A percentile compares a stretch with the other conserved stretches of the same genome.
phyloP scores from a whole-genome alignment of 2,113 vertebrate genomes.

The Oryzias curvinotus region DNA sequence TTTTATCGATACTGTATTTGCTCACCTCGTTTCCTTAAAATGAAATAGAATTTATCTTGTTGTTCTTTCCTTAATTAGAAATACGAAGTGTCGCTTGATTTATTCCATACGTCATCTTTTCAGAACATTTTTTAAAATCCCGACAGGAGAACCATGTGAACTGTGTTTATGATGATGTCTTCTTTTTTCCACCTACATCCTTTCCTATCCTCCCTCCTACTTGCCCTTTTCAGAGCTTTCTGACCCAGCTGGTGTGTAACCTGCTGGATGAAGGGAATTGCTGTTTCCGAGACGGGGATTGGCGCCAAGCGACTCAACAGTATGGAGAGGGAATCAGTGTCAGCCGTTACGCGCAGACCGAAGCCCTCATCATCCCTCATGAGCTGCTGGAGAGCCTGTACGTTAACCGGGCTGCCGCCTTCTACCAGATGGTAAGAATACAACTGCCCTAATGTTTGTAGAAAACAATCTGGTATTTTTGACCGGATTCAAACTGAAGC shows the following conservation, averaged over 20 bases:
- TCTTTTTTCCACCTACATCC: not conserved
- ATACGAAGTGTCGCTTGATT: too few relatives aligned
- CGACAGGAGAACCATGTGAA: too few relatives aligned
- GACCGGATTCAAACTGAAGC: too few relatives aligned
- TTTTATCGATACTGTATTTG: not conserved
- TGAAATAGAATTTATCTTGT: not conserved
- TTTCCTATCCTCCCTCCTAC: not conserved
- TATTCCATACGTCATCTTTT: too few relatives aligned
- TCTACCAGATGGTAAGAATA: slow-evolving; percentile 85
- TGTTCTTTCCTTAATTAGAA: too few relatives aligned
- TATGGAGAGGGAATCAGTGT: slow-evolving; percentile 94
- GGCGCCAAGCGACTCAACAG: slow-evolving; percentile 85
- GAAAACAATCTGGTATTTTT: too few relatives aligned
- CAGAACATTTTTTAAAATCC: too few relatives aligned
- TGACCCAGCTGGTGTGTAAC: slow-evolving; percentile 94
- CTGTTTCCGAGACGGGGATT: slow-evolving; percentile 89
- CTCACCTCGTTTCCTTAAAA: not conserved
- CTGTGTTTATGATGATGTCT: too few relatives aligned
- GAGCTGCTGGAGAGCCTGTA: slow-evolving; percentile 92
- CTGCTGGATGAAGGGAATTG: slow-evolving; percentile 93
- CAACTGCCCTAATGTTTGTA: too few relatives aligned
- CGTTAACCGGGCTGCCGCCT: slow-evolving; percentile 93
- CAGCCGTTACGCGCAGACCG: slow-evolving; percentile 90
- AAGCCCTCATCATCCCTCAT: slow-evolving; percentile 87
- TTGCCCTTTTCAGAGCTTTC: slow-evolving; percentile 78